These are phyloP conservation scores for Philonicus albiceps DNA, from an alignment of 2,888 invertebrate genomes.

Conservation along the genomic window DNA sequence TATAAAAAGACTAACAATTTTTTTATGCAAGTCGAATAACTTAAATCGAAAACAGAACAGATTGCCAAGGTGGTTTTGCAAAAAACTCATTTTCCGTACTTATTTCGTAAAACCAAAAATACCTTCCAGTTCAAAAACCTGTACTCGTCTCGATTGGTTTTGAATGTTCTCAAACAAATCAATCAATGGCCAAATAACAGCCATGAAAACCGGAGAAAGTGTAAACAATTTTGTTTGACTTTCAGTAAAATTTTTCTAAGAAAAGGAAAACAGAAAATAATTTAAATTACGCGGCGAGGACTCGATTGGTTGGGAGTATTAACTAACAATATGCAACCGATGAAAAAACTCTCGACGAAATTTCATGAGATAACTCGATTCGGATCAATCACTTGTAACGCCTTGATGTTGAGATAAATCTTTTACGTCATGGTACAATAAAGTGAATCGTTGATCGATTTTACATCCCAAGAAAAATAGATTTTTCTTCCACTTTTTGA, in stretches of 20 bases:
- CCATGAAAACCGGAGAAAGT: conserved; percentile 8
- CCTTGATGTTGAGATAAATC: neutral
- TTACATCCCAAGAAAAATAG: neutral
- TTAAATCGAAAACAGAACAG: neutral
- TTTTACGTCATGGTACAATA: conserved; percentile 2
- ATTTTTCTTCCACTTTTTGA: neutral
- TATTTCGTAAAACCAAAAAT: neutral
- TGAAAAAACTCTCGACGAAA: conserved; percentile 12
- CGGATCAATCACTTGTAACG: conserved; percentile 22
- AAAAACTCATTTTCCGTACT: neutral
- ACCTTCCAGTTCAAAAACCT: neutral
- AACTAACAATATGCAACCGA: neutral
- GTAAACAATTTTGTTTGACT: neutral
- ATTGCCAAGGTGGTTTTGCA: neutral
- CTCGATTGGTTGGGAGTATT: neutral
- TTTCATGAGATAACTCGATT: neutral
- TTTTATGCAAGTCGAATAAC: neutral
- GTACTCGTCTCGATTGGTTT: neutral
- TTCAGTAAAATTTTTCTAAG: neutral
- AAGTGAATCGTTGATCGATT: neutral
- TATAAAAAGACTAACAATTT: neutral
- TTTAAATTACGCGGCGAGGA: neutral
- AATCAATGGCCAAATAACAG: neutral
- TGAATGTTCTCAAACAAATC: neutral
- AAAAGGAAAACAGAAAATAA: neutral